Percentiles rank a stretch among this genome's conserved stretches.
These are phyloP conservation scores for Meandrina meandrites DNA, from an alignment of 92 coral and sea anemone genomes.

Conservation along the genomic window DNA sequence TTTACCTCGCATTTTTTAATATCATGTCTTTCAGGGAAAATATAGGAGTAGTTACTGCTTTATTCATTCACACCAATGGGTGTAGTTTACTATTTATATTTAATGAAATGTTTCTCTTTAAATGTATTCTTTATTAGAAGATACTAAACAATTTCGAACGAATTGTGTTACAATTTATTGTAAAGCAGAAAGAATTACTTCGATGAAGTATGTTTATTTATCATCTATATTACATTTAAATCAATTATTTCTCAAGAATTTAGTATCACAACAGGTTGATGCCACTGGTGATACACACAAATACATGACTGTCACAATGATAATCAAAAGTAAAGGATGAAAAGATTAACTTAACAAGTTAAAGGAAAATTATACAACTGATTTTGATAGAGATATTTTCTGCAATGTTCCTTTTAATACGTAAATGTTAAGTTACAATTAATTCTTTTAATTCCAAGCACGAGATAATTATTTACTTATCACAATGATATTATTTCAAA, in stretches of 20 bases:
- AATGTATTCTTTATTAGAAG: neutral
- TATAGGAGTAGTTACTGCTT: slow-evolving; percentile 17
- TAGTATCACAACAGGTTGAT: neutral
- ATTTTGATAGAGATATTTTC: neutral
- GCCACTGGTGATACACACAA: neutral
- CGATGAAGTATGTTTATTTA: neutral
- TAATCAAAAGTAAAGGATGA: no score
- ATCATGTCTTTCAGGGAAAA: neutral
- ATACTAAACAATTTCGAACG: no score
- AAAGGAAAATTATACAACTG: neutral
- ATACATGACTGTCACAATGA: neutral
- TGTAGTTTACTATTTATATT: neutral
- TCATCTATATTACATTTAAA: neutral
- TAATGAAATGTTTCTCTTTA: neutral
- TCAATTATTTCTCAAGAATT: neutral
- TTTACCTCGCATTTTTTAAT: no score
- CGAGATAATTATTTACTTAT: neutral
- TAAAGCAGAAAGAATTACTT: neutral
- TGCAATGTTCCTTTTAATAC: neutral
- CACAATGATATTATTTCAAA: neutral
- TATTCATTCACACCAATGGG: neutral
- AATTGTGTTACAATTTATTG: no score
- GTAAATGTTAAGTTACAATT: neutral
- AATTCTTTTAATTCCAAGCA: neutral
- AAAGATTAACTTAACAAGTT: neutral